Evolutionary conservation across 2,113 vertebrate genomes (phyloP).

Genomic region (Pontoporia blainvillei): DNA sequence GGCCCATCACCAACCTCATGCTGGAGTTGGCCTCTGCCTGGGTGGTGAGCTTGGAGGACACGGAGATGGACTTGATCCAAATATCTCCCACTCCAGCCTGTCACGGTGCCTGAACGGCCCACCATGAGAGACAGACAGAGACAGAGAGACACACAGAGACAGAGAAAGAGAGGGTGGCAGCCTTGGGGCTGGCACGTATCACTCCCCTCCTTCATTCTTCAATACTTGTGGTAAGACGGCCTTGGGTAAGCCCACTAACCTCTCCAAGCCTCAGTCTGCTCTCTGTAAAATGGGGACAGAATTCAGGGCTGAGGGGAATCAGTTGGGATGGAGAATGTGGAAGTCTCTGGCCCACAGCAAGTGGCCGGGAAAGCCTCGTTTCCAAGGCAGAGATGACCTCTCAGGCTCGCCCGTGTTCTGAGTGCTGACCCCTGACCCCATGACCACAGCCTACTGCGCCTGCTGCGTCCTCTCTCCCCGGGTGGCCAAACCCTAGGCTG

Average conservation of each 20-base stretch:
- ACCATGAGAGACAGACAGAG: neutral
- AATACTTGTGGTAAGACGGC: neutral
- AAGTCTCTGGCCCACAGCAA: fast-evolving
- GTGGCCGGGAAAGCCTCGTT: neutral
- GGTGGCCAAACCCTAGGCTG: too few species aligned
- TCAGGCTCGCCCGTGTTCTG: neutral
- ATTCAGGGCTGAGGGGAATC: neutral
- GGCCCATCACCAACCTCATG: slow-evolving; percentile 21
- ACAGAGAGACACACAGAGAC: neutral
- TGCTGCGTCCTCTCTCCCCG: neutral
- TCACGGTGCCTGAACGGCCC: neutral
- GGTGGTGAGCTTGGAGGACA: slow-evolving; percentile 23
- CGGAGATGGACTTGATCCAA: neutral
- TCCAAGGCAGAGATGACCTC: neutral
- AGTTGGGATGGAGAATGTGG: neutral
- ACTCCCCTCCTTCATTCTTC: neutral
- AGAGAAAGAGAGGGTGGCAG: neutral
- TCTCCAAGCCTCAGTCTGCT: neutral
- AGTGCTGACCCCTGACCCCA: neutral
- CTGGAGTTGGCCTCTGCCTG: slow-evolving; percentile 27
- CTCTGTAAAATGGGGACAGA: neutral
- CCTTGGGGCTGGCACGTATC: too few species aligned
- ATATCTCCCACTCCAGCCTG: slow-evolving; percentile 9
- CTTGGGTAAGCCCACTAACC: neutral
- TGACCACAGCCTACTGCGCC: neutral